A percentile compares a stretch with the other conserved stretches of the same genome.
Conservation (phyloP, 2,888 invertebrate species). For the Anagyrus pseudococci region DNA sequence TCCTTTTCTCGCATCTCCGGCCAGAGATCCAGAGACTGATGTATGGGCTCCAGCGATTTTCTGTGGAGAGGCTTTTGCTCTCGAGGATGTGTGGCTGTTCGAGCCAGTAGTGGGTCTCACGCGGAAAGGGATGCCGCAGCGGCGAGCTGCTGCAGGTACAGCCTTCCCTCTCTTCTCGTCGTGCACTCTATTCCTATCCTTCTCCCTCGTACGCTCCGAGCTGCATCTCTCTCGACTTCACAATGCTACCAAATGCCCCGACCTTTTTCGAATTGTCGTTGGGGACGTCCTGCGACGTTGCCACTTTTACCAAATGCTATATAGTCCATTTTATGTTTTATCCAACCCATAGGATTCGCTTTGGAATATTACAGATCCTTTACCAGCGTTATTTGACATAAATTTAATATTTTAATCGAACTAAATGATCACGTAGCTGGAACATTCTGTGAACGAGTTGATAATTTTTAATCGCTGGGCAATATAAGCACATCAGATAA, state of each 20-base stretch:
- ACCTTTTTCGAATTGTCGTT: conserved; percentile 34
- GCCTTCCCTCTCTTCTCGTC: conserved; percentile 4
- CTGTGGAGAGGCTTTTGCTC: conserved; percentile 9
- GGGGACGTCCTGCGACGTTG: conserved; percentile 31
- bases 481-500: too few relatives aligned
- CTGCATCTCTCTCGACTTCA: conserved; percentile 30
- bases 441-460: too few relatives aligned
- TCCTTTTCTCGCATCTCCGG: background rate
- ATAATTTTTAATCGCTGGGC: too few relatives aligned
- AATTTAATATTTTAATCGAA: too few relatives aligned
- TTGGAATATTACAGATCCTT: too few relatives aligned
- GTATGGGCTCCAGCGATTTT: conserved; percentile 30
- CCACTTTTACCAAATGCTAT: conserved; percentile 21
- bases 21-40: conserved; percentile 26
- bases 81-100: conserved; percentile 31
- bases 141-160: conserved; percentile 38
- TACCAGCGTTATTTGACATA: too few relatives aligned
- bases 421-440: too few relatives aligned
- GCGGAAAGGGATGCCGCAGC: conserved; percentile 36
- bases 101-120: conserved; percentile 32
- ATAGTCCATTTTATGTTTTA: background rate
- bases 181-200: conserved; percentile 12
- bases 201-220: too few relatives aligned
- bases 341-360: too few relatives aligned
- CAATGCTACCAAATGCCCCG: conserved; percentile 30